Evolutionary conservation across 2,888 invertebrate species (phyloP).

Genomic region (Oligia fasciuncula): DNA sequence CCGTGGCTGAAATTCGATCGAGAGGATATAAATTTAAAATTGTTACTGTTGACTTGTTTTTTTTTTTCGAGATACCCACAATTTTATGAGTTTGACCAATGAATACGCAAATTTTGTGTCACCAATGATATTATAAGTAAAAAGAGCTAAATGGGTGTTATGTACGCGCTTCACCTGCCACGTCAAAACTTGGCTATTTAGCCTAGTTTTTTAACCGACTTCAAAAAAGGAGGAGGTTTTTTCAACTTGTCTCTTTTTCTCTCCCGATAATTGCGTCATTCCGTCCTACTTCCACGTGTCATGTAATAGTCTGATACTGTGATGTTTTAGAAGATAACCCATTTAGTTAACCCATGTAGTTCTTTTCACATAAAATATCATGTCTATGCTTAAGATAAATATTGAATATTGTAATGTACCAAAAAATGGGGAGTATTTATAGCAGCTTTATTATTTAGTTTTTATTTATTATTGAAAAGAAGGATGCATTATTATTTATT

Average conservation of each 20-base stretch:
- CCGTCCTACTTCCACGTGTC: neutral
- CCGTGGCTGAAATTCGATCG: neutral
- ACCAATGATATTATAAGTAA: neutral
- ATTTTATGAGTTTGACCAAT: neutral
- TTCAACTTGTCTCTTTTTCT: neutral
- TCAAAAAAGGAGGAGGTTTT: too few relatives aligned
- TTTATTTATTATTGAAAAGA: conserved; percentile 34
- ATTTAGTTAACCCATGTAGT: neutral
- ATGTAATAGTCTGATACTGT: too few relatives aligned
- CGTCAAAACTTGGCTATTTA: neutral
- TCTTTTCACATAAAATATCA: neutral
- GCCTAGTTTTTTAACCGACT: too few relatives aligned
- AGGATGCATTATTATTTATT: conserved; percentile 39
- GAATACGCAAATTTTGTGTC: conserved; percentile 3
- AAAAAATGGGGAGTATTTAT: conserved; percentile 30
- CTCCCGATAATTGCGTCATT: neutral
- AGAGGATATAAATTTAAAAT: conserved; percentile 5
- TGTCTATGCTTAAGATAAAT: neutral
- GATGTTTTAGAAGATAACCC: neutral
- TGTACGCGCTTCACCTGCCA: neutral
- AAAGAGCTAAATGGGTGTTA: neutral
- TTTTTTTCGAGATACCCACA: neutral
- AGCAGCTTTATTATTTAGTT: too few relatives aligned
- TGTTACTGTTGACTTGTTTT: conserved; percentile 13
- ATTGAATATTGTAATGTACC: conserved; percentile 19